Evolutionary conservation across 2,888 invertebrate species (phyloP).

Genomic region (Netelia inedita): DNA sequence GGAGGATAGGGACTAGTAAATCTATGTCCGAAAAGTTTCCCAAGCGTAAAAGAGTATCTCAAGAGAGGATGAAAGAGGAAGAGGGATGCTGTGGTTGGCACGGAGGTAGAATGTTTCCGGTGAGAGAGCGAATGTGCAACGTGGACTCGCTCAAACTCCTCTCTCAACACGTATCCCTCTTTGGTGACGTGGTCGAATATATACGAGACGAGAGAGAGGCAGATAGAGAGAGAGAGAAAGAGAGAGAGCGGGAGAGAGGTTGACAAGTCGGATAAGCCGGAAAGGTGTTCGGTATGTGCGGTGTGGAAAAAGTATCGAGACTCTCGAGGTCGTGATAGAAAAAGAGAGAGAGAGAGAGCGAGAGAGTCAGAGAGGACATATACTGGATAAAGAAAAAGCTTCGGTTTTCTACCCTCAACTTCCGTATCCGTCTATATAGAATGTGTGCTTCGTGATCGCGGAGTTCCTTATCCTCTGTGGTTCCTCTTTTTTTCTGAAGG

Average conservation of each 20-base stretch:
- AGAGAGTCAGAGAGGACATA: conserved; percentile 30
- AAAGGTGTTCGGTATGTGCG: conserved; percentile 58
- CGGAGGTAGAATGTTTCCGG: background rate
- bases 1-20: conserved; percentile 38
- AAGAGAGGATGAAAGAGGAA: conserved; percentile 1
- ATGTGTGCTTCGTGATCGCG: conserved; percentile 34
- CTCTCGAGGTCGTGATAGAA: conserved; percentile 31
- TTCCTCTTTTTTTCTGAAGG: conserved; percentile 16
- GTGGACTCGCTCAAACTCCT: conserved; percentile 18
- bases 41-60: conserved; percentile 37
- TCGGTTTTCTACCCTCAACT: conserved; percentile 36
- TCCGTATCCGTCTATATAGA: conserved; percentile 34
- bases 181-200: conserved; percentile 46
- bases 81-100: conserved; percentile 7
- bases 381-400: conserved; percentile 57
- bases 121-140: conserved; percentile 42
- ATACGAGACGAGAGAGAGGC: conserved; percentile 28
- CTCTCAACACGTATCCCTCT: conserved; percentile 22
- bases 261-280: conserved; percentile 69
- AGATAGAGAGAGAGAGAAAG: no score
- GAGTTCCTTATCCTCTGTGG: conserved; percentile 50
- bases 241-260: conserved; percentile 36
- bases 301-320: conserved; percentile 59
- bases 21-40: conserved; percentile 59
- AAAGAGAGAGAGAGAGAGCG: conserved; percentile 19